These are phyloP conservation scores for Drosophila prolongata DNA, from an alignment of 2,888 invertebrate genomes.

Conservation along the genomic window DNA sequence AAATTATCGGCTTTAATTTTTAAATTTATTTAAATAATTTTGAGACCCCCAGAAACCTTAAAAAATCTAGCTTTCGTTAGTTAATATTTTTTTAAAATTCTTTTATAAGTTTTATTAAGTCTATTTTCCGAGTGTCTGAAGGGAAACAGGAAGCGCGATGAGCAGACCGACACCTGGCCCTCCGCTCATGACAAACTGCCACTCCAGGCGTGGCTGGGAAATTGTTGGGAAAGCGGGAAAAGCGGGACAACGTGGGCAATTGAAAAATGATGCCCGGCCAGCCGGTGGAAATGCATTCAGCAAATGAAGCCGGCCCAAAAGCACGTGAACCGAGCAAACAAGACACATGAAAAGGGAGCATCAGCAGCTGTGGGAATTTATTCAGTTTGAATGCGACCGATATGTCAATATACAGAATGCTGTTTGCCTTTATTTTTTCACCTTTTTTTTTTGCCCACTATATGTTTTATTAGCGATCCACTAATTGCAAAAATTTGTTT, in stretches of 20 bases:
- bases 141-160: slow-evolving; percentile 42
- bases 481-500: slow-evolving; percentile 59
- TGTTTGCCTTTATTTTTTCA: slow-evolving; percentile 1
- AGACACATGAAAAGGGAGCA: slow-evolving; percentile 11
- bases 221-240: slow-evolving; percentile 6
- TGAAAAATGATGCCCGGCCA: slow-evolving; percentile 68
- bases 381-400: slow-evolving; percentile 27
- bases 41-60: no score
- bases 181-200: slow-evolving; percentile 41
- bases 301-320: slow-evolving; percentile 52
- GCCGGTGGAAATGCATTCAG: slow-evolving; percentile 63
- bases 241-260: slow-evolving; percentile 36
- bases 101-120: neutral
- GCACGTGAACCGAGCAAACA: slow-evolving; percentile 56
- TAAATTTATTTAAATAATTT: no score
- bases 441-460: slow-evolving; percentile 4
- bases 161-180: slow-evolving; percentile 39
- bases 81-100: neutral
- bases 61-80: neutral
- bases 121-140: neutral
- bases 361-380: slow-evolving; percentile 32
- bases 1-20: no score
- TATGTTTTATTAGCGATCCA: slow-evolving; percentile 32
- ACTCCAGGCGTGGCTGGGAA: slow-evolving; percentile 33
- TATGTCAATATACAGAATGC: slow-evolving; percentile 33